These are phyloP conservation scores for Oreortyx pictus DNA, from an alignment of 2,797 vertebrate species.

Conservation along the genomic window DNA sequence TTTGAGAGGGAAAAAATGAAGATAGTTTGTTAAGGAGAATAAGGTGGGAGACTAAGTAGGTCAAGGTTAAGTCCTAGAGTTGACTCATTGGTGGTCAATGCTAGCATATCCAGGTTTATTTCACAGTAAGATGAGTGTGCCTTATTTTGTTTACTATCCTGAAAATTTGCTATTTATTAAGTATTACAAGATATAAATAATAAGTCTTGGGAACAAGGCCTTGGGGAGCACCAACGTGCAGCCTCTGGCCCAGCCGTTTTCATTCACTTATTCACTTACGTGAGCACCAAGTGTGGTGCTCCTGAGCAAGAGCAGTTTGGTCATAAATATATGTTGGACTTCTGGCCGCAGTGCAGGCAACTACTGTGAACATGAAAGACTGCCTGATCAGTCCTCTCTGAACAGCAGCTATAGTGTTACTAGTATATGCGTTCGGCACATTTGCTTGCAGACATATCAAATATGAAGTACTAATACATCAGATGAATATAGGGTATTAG, in stretches of 20 bases:
- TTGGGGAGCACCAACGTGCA: neutral
- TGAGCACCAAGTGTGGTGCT: neutral
- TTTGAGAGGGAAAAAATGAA: rapidly evolving
- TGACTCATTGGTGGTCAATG: neutral
- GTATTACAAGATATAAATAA: neutral
- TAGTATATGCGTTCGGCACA: neutral
- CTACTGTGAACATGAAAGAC: neutral
- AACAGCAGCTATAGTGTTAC: neutral
- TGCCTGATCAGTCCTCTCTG: neutral
- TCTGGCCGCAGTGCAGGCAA: neutral
- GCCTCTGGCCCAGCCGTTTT: neutral
- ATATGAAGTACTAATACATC: neutral
- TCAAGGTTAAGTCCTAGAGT: neutral
- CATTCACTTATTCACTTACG: neutral
- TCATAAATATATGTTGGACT: neutral
- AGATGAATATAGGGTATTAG: neutral
- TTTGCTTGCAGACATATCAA: neutral
- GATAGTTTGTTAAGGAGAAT: neutral
- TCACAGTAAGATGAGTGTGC: neutral
- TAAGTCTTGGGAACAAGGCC: neutral
- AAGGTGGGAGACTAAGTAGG: neutral
- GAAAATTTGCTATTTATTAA: neutral
- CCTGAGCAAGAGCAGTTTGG: neutral
- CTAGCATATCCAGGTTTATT: neutral
- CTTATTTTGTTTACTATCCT: neutral